Base-by-base conservation (phyloP, 2,797 vertebrate species). In the Chaenodraco wilsoni region DNA sequence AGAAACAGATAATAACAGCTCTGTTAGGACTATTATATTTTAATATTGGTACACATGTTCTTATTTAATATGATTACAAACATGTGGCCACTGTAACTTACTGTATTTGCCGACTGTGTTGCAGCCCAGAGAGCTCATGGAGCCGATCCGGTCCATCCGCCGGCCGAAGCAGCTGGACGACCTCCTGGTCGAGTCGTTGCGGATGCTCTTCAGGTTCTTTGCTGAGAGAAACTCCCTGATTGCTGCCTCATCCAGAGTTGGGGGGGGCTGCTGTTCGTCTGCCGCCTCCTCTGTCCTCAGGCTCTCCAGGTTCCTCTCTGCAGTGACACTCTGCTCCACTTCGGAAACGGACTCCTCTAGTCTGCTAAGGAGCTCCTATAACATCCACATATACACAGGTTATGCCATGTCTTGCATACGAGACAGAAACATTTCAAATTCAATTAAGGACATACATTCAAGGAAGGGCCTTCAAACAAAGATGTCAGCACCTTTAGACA, bases 71-170 rank as follows among this genome's bases (percentile, higher is more conserved):
- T 27, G 27, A 27, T 27, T 5, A 27, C 4, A 27, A 27, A 27
- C 9, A n/a, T 14, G 33, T 16, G 1, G 11, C 49, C 2, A 49
- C 9, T 65, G 17, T 11, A 7, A 91, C 93, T 89, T 79, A 95
- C 95, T 93, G 69, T 83, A 86, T 83, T 66, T 92, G 27, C 93
- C 87, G 0, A 90, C 81, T 0, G 90, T 93, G 59, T 93, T 95
- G 82, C 95, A 95, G 17, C 95, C 94, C 90, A 98, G 91, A 19
- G 95, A 92, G 0, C 95, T 96, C 86, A 93, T 88, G n/a, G 95
- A 94, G 33, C 95, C 95, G 0, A 98, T 98, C 59, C 96, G 88
- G 65, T 99, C 96, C 72, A 99, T 90, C 71, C 91, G 94, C 15
- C 92, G 85, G 2, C 97, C 96, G 0, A 99, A 99, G 67, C 98